phyloP scores from a whole-genome alignment of 2,888 invertebrate species.

The Gastrophysa polygoni region DNA sequence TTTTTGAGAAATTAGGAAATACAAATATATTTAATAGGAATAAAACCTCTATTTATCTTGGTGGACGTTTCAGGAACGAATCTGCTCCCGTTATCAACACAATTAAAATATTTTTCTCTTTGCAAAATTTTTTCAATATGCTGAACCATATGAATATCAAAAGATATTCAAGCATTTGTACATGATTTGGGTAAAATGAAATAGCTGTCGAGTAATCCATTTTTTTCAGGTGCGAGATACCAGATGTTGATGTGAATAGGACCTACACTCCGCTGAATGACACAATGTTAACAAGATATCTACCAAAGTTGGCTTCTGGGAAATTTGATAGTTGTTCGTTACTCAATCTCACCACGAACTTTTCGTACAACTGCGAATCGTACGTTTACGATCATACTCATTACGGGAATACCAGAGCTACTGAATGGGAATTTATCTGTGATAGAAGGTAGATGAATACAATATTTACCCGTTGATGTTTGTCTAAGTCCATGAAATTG shows the following conservation, averaged over 20 bases:
- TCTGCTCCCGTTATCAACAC: no score
- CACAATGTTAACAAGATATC: slow-evolving; percentile 60
- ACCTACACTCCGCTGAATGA: slow-evolving; percentile 60
- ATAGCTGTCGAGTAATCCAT: background rate
- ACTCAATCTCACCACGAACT: slow-evolving; percentile 53
- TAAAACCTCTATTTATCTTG: no score
- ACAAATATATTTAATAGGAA: no score
- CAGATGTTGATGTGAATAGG: slow-evolving; percentile 63
- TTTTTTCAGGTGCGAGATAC: slow-evolving; percentile 65
- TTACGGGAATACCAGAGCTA: slow-evolving; percentile 73
- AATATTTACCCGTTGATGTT: background rate
- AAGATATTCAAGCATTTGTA: no score
- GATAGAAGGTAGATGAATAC: slow-evolving; percentile 56
- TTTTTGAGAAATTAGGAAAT: no score
- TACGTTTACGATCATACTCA: slow-evolving; percentile 79
- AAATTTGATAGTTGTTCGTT: slow-evolving; percentile 70
- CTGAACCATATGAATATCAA: no score
- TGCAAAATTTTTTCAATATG: no score
- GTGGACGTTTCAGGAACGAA: no score
- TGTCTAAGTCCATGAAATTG: no score
- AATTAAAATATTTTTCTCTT: no score
- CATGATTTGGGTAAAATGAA: no score
- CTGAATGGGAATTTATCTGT: slow-evolving; percentile 86
- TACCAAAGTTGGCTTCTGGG: slow-evolving; percentile 64
- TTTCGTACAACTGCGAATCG: slow-evolving; percentile 58